phyloP scores from a whole-genome alignment of 2,113 vertebrate species.

The Indri indri region DNA sequence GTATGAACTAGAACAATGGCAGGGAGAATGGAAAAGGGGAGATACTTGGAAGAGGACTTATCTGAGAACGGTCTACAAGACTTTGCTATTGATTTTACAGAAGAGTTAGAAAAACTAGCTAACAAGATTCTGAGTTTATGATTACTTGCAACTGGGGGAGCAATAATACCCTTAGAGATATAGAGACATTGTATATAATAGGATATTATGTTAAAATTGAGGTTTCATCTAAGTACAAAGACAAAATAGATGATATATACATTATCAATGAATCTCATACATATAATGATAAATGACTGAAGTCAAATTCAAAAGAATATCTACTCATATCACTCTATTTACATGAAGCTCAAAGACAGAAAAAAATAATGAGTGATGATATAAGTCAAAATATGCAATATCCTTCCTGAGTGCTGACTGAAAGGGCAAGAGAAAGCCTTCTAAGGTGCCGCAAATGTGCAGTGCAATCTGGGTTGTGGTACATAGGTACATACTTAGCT shows the following conservation, averaged over 20 bases:
- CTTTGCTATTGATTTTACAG: neutral
- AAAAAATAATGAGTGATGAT: neutral
- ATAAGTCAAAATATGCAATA: neutral
- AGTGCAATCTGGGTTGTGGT: neutral
- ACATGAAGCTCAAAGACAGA: neutral
- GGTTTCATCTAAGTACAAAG: neutral
- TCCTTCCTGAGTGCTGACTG: neutral
- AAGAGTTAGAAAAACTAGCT: neutral
- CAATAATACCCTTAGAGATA: neutral
- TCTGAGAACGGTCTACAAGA: neutral
- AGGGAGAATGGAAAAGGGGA: neutral
- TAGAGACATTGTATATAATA: neutral
- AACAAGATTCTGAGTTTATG: neutral
- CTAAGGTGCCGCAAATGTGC: neutral
- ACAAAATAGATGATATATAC: neutral
- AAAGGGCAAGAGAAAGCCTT: neutral
- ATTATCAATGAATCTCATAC: neutral
- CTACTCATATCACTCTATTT: neutral
- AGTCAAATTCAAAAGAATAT: neutral
- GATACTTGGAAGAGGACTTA: neutral
- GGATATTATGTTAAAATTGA: neutral
- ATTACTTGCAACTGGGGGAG: neutral
- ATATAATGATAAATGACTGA: neutral
- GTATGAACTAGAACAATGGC: neutral
- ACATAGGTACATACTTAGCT: neutral